Conservation (phyloP, 2,888 invertebrate species). For the Mesopsocus fuscifrons region DNA sequence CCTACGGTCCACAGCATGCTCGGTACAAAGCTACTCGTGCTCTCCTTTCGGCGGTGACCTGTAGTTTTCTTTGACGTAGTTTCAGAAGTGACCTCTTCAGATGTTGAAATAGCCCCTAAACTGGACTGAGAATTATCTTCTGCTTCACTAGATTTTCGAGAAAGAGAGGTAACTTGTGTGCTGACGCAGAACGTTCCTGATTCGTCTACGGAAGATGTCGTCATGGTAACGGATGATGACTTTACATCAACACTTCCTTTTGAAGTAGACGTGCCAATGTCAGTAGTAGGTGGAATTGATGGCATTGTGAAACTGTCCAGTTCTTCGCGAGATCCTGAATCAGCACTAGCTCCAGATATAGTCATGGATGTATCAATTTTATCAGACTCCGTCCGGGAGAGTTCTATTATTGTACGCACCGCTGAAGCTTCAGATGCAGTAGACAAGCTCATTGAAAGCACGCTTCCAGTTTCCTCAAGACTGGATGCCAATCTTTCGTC, state of each 20-base stretch:
- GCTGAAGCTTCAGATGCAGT: slow-evolving; percentile 32
- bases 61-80: slow-evolving; percentile 22
- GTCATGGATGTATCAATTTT: slow-evolving; percentile 22
- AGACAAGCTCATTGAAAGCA: slow-evolving; percentile 32
- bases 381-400: slow-evolving; percentile 27
- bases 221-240: slow-evolving; percentile 31
- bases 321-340: slow-evolving; percentile 22
- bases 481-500: slow-evolving; percentile 35
- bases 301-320: slow-evolving; percentile 18
- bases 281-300: slow-evolving; percentile 14
- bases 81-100: slow-evolving; percentile 20
- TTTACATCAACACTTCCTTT: slow-evolving; percentile 20
- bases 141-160: slow-evolving; percentile 19
- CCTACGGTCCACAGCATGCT: slow-evolving; percentile 13
- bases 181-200: slow-evolving; percentile 30
- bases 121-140: slow-evolving; percentile 1
- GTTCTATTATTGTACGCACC: slow-evolving; percentile 27
- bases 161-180: slow-evolving; percentile 34
- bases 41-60: slow-evolving; percentile 36
- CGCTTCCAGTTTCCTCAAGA: slow-evolving; percentile 34
- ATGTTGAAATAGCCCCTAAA: slow-evolving; percentile 2
- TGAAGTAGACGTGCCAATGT: slow-evolving; percentile 26
- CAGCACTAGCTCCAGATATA: slow-evolving; percentile 17
- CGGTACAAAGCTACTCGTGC: slow-evolving; percentile 25
- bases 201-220: slow-evolving; percentile 29